Percentiles rank a stretch among this genome's conserved stretches.
Evolutionary conservation across 2,113 vertebrate genomes (phyloP).

Genomic region (Spilogale gracilis): DNA sequence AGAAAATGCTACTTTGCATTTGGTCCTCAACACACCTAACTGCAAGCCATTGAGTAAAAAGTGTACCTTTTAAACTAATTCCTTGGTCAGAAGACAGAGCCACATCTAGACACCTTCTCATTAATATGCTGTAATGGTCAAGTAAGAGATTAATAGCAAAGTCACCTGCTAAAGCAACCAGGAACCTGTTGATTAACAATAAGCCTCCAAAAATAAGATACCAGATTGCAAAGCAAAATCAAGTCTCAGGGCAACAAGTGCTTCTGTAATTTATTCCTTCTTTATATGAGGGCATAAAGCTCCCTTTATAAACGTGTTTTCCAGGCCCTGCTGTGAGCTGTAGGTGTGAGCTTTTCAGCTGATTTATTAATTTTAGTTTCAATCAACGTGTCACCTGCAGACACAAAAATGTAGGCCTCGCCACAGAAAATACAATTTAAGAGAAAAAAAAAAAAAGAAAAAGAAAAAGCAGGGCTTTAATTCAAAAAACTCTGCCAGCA

Average conservation of each 20-base stretch:
- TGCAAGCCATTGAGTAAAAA: slow-evolving; percentile 88
- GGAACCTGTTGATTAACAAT: slow-evolving; percentile 93
- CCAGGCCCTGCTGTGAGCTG: slow-evolving; percentile 91
- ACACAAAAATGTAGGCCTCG: slow-evolving; percentile 91
- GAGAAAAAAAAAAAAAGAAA: slow-evolving; percentile 21
- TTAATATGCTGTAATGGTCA: slow-evolving; percentile 90
- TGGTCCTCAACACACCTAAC: slow-evolving; percentile 86
- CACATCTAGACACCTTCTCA: slow-evolving; percentile 85
- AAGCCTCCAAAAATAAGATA: slow-evolving; percentile 92
- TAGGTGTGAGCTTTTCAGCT: slow-evolving; percentile 92
- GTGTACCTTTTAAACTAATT: slow-evolving; percentile 89
- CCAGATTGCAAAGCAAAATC: slow-evolving; percentile 90
- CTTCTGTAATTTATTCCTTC: slow-evolving; percentile 93
- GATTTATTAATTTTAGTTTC: slow-evolving; percentile 95
- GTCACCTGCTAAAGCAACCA: slow-evolving; percentile 91
- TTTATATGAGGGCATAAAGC: slow-evolving; percentile 92
- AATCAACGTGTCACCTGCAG: slow-evolving; percentile 94
- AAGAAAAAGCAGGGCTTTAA: slow-evolving; percentile 81
- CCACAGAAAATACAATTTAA: slow-evolving; percentile 86
- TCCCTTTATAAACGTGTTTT: slow-evolving; percentile 92
- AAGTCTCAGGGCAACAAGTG: slow-evolving; percentile 92
- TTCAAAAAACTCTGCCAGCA: slow-evolving; percentile 86
- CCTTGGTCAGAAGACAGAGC: slow-evolving; percentile 85
- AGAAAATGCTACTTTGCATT: slow-evolving; percentile 90
- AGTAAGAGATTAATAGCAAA: slow-evolving; percentile 92